Percentiles rank a stretch among this genome's conserved stretches.
Conservation (phyloP, 2,113 vertebrate species). For the Pedetes capensis region DNA sequence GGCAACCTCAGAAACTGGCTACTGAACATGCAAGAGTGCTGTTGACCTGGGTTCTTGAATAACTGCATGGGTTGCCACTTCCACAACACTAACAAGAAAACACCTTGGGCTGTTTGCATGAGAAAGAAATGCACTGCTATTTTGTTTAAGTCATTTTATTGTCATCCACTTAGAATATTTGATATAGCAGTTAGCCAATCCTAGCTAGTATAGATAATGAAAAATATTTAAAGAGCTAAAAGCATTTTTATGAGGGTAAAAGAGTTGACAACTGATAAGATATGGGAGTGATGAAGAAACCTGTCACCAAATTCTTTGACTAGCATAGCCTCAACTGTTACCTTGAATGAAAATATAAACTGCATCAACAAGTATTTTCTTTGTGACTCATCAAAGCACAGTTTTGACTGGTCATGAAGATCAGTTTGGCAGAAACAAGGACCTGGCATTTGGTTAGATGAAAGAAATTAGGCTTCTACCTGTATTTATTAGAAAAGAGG, state of each 20-base stretch:
- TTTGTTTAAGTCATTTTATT: neutral
- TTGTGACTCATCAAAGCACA: neutral
- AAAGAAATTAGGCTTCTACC: neutral
- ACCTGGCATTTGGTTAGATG: neutral
- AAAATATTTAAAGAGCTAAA: slow-evolving; percentile 47
- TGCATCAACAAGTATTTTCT: neutral
- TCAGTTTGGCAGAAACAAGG: neutral
- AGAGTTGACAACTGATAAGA: neutral
- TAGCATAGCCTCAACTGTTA: neutral
- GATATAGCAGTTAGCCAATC: neutral
- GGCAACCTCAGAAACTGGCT: neutral
- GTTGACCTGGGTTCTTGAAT: neutral
- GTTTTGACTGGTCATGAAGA: neutral
- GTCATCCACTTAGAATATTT: neutral
- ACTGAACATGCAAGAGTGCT: neutral
- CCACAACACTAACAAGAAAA: neutral
- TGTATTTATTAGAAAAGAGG: neutral
- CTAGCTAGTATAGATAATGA: neutral
- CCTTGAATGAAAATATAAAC: slow-evolving; percentile 30
- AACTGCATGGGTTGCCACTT: neutral
- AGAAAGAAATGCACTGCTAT: neutral
- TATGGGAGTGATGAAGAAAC: slow-evolving; percentile 28
- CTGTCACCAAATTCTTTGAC: slow-evolving; percentile 42
- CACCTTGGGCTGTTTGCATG: neutral
- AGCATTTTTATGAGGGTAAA: slow-evolving; percentile 53